Evolutionary conservation across 2,888 invertebrate genomes (phyloP), one percentile per base, ranked within the genome.

Genomic region (Elmis aenea): DNA sequence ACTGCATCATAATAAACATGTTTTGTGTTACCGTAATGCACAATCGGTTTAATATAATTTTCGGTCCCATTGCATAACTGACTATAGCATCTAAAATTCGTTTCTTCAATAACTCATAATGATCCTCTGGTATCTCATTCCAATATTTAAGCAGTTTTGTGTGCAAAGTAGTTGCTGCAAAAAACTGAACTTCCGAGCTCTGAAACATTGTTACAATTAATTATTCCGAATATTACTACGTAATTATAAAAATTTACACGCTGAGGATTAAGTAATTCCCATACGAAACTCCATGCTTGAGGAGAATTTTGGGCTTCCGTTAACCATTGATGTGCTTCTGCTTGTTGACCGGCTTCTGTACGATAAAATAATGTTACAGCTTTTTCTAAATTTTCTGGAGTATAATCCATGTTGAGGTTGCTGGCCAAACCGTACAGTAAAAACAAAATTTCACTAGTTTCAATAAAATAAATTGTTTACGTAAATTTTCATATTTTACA

Each of bases 231-330:
- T 18, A 6, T 18, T 18, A 5, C 3, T n/a, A 26, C 12, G n/a
- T 12, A 4, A 23, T n/a, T 33, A n/a, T 13, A n/a, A 16, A 10
- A 13, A 30, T 16, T 55, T 71, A 91, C 92, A 76, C 89, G 87
- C 50, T 79, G 78, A 5, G 84, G 80, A 59, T 83, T 80, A 51
- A 95, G 74, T 14, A 95, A 74, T 45, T 89, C 83, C 93, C 94
- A 94, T 3, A 89, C 83, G 65, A 93, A 91, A 52, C 81, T 82
- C 95, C 95, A 95, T 15, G 94, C 93, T 64, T 89, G 84, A 1
- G 83, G 79, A 13, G 89, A 90, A 48, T 81, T 75, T 67, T 94
- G 93, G 6, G 87, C 87, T 49, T 81, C 75, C 21, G 87, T 84
- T 25, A 95, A 76, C 89, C 90, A 93, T 26, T 83, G 77, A 60